These are phyloP conservation scores for Emys orbicularis DNA, from an alignment of 2,797 vertebrate species.

Conservation along the genomic window DNA sequence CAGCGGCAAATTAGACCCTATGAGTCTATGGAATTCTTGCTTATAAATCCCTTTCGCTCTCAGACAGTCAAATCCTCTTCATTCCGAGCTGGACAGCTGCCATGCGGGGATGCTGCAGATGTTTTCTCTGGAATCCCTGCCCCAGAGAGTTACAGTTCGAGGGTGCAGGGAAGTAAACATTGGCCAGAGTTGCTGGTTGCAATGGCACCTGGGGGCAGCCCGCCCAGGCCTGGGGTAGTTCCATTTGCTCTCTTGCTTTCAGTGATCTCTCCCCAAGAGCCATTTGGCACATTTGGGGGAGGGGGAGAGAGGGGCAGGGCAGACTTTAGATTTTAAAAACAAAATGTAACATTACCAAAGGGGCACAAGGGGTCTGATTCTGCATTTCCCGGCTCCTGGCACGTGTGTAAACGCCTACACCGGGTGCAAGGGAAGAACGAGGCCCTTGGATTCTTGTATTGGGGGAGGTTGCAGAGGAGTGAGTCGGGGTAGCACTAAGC, in stretches of 20 bases:
- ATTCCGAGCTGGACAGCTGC: not conserved
- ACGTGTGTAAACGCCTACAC: accelerated
- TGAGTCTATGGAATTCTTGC: not conserved
- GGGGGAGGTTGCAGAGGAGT: not conserved
- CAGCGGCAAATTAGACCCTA: not conserved
- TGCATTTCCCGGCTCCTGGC: not conserved
- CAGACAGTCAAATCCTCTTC: not conserved
- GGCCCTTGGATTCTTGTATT: not conserved
- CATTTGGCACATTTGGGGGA: not conserved
- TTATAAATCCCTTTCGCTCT: not conserved
- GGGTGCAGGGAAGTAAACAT: not conserved
- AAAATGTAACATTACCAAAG: not conserved
- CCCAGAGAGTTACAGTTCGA: too few relatives aligned
- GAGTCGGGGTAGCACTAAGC: not conserved
- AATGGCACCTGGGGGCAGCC: too few relatives aligned
- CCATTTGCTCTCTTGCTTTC: not conserved
- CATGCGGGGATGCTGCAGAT: not conserved
- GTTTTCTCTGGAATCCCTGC: not conserved
- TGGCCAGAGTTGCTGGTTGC: not conserved
- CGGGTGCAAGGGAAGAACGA: not conserved
- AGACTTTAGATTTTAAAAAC: not conserved
- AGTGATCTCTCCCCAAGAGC: not conserved
- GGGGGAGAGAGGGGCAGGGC: not conserved
- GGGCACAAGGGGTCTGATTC: not conserved
- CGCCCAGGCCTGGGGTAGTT: too few relatives aligned